Evolutionary conservation across 2,113 vertebrate genomes (phyloP).

Genomic region (Macquaria australasica): DNA sequence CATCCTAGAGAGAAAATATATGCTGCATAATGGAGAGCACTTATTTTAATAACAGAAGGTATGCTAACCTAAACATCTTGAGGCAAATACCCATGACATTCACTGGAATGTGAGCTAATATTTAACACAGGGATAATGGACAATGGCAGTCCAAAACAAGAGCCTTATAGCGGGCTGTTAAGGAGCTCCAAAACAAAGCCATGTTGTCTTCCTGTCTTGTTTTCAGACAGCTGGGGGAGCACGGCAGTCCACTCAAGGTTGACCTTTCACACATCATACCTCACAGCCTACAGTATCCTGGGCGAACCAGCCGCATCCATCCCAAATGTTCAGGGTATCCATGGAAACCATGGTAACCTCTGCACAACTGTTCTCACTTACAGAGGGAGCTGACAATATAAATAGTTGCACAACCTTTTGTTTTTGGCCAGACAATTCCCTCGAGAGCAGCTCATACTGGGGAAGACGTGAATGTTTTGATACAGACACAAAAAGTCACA

Average conservation of each 20-base stretch:
- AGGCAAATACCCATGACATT: conserved; percentile 41
- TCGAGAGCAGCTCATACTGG: not conserved
- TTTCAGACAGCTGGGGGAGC: conserved; percentile 40
- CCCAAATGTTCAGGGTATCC: conserved; percentile 35
- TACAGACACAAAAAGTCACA: not conserved
- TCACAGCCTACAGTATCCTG: conserved; percentile 36
- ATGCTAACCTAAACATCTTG: conserved; percentile 22
- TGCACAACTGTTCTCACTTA: not conserved
- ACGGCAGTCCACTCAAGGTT: conserved; percentile 7
- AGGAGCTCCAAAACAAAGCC: conserved; percentile 46
- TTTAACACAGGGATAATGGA: conserved; percentile 49
- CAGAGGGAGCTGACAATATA: conserved; percentile 8
- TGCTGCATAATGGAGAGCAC: not conserved
- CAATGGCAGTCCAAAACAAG: conserved; percentile 43
- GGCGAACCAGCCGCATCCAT: not conserved
- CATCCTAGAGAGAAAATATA: not conserved
- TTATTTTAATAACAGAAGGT: conserved; percentile 45
- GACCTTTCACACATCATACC: conserved; percentile 52
- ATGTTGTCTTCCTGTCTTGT: conserved; percentile 27
- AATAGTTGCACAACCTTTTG: not conserved
- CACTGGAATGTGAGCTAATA: conserved; percentile 52
- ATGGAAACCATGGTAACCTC: conserved; percentile 35
- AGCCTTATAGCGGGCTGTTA: not conserved
- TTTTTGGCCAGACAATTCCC: conserved; percentile 1
- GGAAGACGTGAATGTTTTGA: not conserved